These are phyloP conservation scores for Dasysyrphus tricinctus DNA, from an alignment of 2,888 invertebrate species.

Conservation along the genomic window DNA sequence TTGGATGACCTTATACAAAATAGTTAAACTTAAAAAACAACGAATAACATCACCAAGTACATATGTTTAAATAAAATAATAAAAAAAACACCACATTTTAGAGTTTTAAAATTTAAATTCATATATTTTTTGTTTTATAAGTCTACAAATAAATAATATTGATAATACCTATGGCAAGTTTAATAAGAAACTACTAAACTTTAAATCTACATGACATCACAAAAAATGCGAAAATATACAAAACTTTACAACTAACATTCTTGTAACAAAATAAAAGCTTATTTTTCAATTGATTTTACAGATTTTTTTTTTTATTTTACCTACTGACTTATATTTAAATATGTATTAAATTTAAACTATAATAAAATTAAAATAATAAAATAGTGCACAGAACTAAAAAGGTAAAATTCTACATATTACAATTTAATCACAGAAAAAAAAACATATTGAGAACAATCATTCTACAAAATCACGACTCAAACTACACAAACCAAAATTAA, in stretches of 20 bases:
- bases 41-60: neutral
- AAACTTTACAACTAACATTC: neutral
- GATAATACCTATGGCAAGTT: neutral
- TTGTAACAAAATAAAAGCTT: neutral
- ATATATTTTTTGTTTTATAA: constrained; percentile 9
- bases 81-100: neutral
- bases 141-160: neutral
- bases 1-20: no score
- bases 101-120: neutral
- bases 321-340: neutral
- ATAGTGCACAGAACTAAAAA: neutral
- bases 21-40: neutral
- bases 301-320: neutral
- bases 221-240: neutral
- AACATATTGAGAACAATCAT: neutral
- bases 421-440: constrained; percentile 14
- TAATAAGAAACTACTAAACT: neutral
- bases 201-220: neutral
- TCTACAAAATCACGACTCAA: neutral
- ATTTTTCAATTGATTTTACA: no score
- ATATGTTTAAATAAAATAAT: neutral
- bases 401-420: neutral
- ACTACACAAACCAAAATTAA: neutral
- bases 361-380: neutral
- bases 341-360: neutral